Base-by-base conservation (phyloP, 2,797 vertebrate genomes). In the Trachops cirrhosus region DNA sequence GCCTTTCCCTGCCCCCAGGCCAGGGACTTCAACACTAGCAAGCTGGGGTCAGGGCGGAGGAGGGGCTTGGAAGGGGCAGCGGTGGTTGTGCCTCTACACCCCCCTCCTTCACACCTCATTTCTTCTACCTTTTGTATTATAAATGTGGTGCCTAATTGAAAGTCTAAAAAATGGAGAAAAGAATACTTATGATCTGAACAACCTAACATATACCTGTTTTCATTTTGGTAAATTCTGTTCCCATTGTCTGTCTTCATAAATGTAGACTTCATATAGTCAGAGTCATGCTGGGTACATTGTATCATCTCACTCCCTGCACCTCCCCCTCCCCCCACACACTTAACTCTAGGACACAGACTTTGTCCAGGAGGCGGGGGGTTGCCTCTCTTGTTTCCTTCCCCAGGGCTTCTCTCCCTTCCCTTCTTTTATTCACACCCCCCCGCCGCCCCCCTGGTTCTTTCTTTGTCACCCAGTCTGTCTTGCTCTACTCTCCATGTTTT, bases 141-240 rank as follows among this genome's bases (percentile, higher is more conserved):
- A 37, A 41, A 93, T 37, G 37, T 9, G 34, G 39, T 78, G 5
- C 21, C 2, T 74, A 57, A n/a, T 57, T 26, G 73, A 37, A 89
- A 94, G 32, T 68, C 46, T 67, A 82, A 50, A 44, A 86, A 48
- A 62, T 9, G 15, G 79, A 91, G 41, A 39, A 64, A 86, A 48
- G 46, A 32, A 24, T 39, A 21, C 26, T 37, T 52, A 4, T 0
- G 50, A 32, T 46, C 22, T 9, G 54, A 50, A 75, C 12, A 21
- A 19, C 22, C 2, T 57, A 67, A 71, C 32, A 22, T 1, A 4
- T 10, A n/a, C 34, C 77, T 89, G 1, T 67, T n/a, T 96, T 83
- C n/a, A 21, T 52, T 48, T 39, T 37, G 82, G 52, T 24, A 18
- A 78, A 46, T 79, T 78, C 71, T 50, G 10, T 70, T 46, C 74